Percentiles rank a stretch among this genome's conserved stretches.
Evolutionary conservation across 2,888 invertebrate genomes (phyloP).

Genomic region (Hemicrepidius hirtus): DNA sequence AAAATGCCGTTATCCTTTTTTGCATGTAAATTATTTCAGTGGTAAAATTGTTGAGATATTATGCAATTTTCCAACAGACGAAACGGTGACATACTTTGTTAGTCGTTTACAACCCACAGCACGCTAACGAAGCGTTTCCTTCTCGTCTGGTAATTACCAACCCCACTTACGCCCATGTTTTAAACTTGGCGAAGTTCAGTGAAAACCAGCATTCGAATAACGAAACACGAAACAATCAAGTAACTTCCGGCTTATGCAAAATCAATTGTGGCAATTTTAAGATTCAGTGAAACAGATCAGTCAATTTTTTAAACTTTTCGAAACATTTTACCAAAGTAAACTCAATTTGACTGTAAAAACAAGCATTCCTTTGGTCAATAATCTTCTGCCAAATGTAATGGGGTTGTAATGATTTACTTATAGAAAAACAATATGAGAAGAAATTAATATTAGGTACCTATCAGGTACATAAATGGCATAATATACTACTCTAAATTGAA

Average conservation of each 20-base stretch:
- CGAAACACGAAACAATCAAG: conserved; percentile 17
- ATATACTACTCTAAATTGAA: too few relatives aligned
- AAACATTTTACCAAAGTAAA: too few relatives aligned
- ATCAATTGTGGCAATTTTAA: neutral
- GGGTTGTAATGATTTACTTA: too few relatives aligned
- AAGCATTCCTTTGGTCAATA: too few relatives aligned
- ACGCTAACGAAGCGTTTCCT: conserved; percentile 57
- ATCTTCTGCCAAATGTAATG: too few relatives aligned
- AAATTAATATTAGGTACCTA: too few relatives aligned
- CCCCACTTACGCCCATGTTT: conserved; percentile 32
- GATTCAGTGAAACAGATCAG: neutral
- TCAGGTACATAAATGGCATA: too few relatives aligned
- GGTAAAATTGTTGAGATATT: conserved; percentile 29
- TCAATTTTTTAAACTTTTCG: neutral
- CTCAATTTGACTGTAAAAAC: too few relatives aligned
- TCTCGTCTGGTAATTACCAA: conserved; percentile 53
- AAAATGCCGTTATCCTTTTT: too few relatives aligned
- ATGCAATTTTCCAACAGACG: conserved; percentile 34
- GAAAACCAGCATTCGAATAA: conserved; percentile 14
- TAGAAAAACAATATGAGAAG: too few relatives aligned
- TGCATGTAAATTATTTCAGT: conserved; percentile 15
- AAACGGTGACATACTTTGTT: conserved; percentile 32
- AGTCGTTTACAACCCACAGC: conserved; percentile 48
- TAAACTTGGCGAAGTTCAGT: conserved; percentile 8
- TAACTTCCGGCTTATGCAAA: conserved; percentile 13